These are phyloP conservation scores for Asarcornis scutulata DNA, from an alignment of 2,113 vertebrate genomes.

Conservation along the genomic window DNA sequence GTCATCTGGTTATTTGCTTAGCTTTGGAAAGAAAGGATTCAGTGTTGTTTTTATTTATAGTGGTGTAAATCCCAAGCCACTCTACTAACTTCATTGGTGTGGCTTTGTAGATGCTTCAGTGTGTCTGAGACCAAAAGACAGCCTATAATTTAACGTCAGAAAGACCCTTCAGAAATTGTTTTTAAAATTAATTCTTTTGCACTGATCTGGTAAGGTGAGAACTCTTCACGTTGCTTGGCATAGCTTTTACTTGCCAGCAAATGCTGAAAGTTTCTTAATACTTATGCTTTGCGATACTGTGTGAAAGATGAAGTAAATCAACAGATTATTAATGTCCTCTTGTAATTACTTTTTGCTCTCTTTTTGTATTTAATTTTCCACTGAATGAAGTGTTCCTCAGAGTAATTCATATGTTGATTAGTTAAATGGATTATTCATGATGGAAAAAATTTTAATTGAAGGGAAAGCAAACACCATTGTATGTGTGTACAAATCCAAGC, in stretches of 20 bases:
- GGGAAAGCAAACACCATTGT: background rate
- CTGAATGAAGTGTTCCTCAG: constrained; percentile 11
- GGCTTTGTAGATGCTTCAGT: background rate
- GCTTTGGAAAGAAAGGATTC: constrained; percentile 28
- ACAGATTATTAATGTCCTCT: constrained; percentile 13
- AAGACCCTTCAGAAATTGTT: background rate
- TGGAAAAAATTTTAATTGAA: background rate
- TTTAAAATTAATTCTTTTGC: background rate
- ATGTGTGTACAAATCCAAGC: background rate
- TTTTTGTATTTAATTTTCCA: constrained; percentile 39
- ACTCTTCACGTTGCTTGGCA: background rate
- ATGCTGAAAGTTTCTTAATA: constrained; percentile 10
- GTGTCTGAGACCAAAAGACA: background rate
- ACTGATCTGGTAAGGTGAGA: background rate
- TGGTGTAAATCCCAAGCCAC: background rate
- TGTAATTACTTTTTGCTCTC: constrained; percentile 36
- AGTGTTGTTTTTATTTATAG: background rate
- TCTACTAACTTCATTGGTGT: background rate
- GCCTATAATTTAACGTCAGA: background rate
- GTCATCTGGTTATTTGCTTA: constrained; percentile 23
- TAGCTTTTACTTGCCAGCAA: background rate
- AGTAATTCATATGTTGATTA: constrained; percentile 18
- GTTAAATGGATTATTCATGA: constrained; percentile 29
- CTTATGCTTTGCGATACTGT: background rate
- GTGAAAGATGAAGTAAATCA: constrained; percentile 5